Conservation (phyloP, 2,888 invertebrate species). For the Blastobasis adustella region DNA sequence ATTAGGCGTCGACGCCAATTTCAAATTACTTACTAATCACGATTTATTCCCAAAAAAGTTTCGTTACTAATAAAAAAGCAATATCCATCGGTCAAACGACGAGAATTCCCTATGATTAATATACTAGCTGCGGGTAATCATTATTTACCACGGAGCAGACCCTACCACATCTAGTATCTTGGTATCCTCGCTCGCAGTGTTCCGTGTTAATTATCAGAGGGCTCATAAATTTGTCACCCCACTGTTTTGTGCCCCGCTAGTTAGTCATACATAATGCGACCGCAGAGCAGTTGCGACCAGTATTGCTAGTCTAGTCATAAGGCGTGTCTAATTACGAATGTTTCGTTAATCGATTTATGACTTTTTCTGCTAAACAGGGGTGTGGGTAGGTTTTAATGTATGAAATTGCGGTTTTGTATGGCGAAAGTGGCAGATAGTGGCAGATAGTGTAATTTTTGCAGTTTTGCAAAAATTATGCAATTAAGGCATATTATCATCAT, state of each 20-base stretch:
- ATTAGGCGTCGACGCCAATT: neutral
- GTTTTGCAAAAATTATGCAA: too few species aligned
- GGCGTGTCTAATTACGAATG: too few species aligned
- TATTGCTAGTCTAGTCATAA: too few species aligned
- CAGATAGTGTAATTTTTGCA: too few species aligned
- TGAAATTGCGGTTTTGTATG: too few species aligned
- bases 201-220: conserved; percentile 37
- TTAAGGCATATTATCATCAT: too few species aligned
- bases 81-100: neutral
- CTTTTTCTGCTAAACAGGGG: too few species aligned
- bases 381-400: too few species aligned
- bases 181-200: conserved; percentile 8
- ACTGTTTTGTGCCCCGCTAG: conserved; percentile 22
- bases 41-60: neutral
- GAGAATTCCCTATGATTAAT: neutral
- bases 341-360: too few species aligned
- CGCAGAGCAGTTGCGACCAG: too few species aligned
- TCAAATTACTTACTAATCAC: neutral
- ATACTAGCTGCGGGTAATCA: neutral
- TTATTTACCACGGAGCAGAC: neutral
- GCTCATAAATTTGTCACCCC: conserved; percentile 35
- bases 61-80: neutral
- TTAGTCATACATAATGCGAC: conserved; percentile 5
- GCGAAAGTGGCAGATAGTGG: too few species aligned
- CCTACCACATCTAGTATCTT: conserved; percentile 18